Evolutionary conservation across 2,888 invertebrate genomes (phyloP).

Genomic region (Brachypalpus laphriformis): DNA sequence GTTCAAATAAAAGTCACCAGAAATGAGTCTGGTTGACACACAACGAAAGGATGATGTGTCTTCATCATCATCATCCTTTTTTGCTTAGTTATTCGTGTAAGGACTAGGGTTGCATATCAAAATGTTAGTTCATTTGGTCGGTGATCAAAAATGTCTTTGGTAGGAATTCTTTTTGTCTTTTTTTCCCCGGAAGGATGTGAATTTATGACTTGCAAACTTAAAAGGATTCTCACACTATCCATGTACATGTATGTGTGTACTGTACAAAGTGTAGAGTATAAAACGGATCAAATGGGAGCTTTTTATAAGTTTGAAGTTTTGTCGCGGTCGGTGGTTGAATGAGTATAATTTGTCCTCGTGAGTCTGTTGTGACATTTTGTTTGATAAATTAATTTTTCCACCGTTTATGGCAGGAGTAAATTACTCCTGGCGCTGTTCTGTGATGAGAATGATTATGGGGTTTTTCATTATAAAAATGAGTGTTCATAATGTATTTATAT

Average conservation of each 20-base stretch:
- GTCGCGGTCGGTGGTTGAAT: background rate
- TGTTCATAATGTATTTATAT: background rate
- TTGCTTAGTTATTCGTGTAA: constrained; percentile 75
- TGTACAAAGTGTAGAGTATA: background rate
- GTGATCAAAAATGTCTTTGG: constrained; percentile 59
- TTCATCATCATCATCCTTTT: constrained; percentile 54
- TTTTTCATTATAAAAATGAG: background rate
- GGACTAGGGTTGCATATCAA: constrained; percentile 67
- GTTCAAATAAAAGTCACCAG: constrained; percentile 70
- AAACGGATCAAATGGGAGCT: constrained; percentile 27
- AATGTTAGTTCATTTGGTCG: constrained; percentile 64
- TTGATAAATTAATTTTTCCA: constrained; percentile 63
- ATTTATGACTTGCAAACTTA: constrained; percentile 60
- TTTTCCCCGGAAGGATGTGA: background rate
- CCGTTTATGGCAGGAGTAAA: constrained; percentile 44
- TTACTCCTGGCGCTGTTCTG: background rate
- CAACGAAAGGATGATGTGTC: constrained; percentile 59
- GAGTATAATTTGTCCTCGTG: constrained; percentile 1
- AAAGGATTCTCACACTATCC: constrained; percentile 40
- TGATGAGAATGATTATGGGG: background rate
- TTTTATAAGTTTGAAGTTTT: constrained; percentile 31
- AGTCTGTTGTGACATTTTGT: constrained; percentile 35
- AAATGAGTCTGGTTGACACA: constrained; percentile 66
- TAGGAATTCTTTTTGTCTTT: constrained; percentile 10
- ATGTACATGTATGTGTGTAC: background rate